Base-by-base conservation (phyloP, 1,140 invertebrate species). In the Idris sp. region DNA sequence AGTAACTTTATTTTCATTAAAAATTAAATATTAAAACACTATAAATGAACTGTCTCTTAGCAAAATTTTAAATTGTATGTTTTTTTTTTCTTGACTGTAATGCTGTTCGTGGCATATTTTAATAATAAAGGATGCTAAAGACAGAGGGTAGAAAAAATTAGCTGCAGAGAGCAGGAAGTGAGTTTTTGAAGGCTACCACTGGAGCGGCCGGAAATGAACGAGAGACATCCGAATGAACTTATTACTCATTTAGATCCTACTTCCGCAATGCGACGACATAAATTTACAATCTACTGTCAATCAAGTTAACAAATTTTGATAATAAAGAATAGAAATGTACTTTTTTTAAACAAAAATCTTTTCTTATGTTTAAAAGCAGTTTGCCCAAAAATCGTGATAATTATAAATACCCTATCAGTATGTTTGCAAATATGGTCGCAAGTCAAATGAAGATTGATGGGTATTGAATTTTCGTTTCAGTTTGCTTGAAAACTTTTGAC, bases 211-310 rank as follows among this genome's bases (percentile, higher is more conserved):
- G 83, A 84, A 86, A 84, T 83, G 79, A 82, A 76, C 74, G 51
- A 79, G 79, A 81, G 78, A 80, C 79, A 81, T 77, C 36, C 65
- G 77, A 72, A 77, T 77, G 74, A 71, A 78, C 78, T 81, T 79
- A 80, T 85, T 79, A 82, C 74, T 81, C 64, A 84, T 84, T 85
- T 79, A 82, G 44, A 38, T 35, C 54, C 59, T 72, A 77, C 77
- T 77, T 82, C 78, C 75, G 79, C 41, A 68, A 73, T 46, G 51
- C 44, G 58, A 64, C 64, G 38, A n/a, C n/a, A n/a, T n/a, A n/a
- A n/a, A n/a, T n/a, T n/a, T n/a, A n/a, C n/a, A n/a, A n/a, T n/a
- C n/a, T n/a, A n/a, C n/a, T n/a, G n/a, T n/a, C n/a, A n/a, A n/a
- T n/a, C n/a, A n/a, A n/a, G n/a, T n/a, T n/a, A n/a, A n/a, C n/a